Conservation (phyloP, 37 sponge, comb jelly and placozoan genomes). For the Halichondria panicea region DNA sequence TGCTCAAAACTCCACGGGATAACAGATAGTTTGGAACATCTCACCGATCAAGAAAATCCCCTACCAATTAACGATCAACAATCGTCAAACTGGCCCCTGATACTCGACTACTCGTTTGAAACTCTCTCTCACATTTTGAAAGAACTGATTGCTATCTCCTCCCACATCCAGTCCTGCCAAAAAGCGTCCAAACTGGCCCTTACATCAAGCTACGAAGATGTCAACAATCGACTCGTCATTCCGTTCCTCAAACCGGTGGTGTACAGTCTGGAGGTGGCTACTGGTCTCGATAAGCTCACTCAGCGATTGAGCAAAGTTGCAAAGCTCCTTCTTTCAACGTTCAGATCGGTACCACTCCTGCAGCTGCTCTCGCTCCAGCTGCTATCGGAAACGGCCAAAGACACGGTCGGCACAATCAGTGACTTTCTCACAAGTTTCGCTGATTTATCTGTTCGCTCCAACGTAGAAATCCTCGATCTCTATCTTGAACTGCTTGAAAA, state of each 20-base stretch:
- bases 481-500: conserved; percentile 65
- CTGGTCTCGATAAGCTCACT: conserved; percentile 40
- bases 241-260: conserved; percentile 2
- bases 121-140: conserved; percentile 14
- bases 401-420: conserved; percentile 40
- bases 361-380: conserved; percentile 72
- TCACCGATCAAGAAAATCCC: too few relatives aligned
- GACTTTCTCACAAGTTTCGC: conserved; percentile 50
- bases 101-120: conserved; percentile 13
- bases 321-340: conserved; percentile 39
- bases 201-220: not conserved
- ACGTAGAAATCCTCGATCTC: conserved; percentile 51
- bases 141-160: conserved; percentile 9
- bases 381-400: conserved; percentile 51
- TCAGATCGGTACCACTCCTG: conserved; percentile 44
- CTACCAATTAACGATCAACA: too few relatives aligned
- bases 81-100: conserved; percentile 16
- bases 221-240: not conserved
- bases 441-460: conserved; percentile 24
- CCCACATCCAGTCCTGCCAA: conserved; percentile 28
- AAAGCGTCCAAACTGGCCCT: conserved; percentile 31
- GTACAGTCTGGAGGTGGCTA: conserved; percentile 22
- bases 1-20: conserved; percentile 64
- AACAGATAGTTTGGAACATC: too few relatives aligned
- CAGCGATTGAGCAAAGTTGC: conserved; percentile 54